Percentiles rank a stretch among this genome's conserved stretches.
These are phyloP conservation scores for Enteromius trimaculatus DNA, from an alignment of 2,797 vertebrate genomes.

Conservation along the genomic window DNA sequence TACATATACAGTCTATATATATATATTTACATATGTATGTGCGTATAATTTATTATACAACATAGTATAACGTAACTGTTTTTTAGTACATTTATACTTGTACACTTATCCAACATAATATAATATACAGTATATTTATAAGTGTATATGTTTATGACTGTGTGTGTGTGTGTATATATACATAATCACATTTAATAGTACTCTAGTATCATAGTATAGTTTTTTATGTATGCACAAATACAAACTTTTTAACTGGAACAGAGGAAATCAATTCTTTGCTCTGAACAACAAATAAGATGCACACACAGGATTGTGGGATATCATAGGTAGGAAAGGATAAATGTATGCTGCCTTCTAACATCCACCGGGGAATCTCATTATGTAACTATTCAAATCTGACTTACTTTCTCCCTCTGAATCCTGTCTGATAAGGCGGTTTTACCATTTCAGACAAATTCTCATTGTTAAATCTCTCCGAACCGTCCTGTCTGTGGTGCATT, in stretches of 20 bases:
- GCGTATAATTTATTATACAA: no score
- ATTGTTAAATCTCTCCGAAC: neutral
- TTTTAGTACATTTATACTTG: no score
- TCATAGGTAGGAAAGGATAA: conserved; percentile 3
- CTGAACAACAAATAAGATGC: neutral
- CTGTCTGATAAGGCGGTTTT: neutral
- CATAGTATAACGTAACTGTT: no score
- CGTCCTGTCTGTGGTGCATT: conserved; percentile 1
- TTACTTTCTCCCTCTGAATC: neutral
- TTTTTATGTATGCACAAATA: neutral
- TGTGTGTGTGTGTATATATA: no score
- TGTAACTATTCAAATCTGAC: conserved; percentile 7
- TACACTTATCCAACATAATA: no score
- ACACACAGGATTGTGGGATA: neutral
- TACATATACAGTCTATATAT: no score
- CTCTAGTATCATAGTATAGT: no score
- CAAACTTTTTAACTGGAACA: neutral
- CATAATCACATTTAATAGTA: no score
- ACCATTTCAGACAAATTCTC: neutral
- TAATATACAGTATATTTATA: no score
- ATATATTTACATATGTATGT: no score
- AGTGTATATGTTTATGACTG: no score
- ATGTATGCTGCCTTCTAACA: neutral
- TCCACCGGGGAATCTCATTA: neutral
- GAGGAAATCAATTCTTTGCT: neutral